Evolutionary conservation across 2,797 vertebrate genomes (phyloP), one percentile per base, ranked within the genome.

Genomic region (Rhadinocentrus ornatus): DNA sequence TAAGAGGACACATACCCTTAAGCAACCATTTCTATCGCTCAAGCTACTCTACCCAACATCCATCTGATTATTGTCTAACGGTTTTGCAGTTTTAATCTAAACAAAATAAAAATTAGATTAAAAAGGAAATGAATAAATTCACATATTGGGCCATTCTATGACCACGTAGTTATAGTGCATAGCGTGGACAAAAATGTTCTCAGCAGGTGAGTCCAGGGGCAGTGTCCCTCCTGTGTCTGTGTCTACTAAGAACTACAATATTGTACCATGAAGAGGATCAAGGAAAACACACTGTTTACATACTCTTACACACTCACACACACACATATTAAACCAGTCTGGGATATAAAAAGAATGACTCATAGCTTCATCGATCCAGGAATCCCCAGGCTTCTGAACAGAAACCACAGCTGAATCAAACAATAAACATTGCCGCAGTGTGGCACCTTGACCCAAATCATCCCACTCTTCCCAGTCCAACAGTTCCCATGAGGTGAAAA

Each of bases 281-380:
- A 66, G 73, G 52, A 56, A 64, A 67, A 65, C 31, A 55, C 24
- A 60, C 10, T 20, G 22, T 15, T 53, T 50, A 53, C 54, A 69
- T 41, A 62, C 3, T 15, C 20, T 64, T 15, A 37, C 35, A 46
- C 6, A 7, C 18, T 65, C 18, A 39, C 13, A 39, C 37, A 41
- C 39, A 64, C 1, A 63, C 26, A 58, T 13, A 65, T 54, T 16
- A 41, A 63, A 80, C 24, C 32, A 34, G 48, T 48, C 64, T 63
- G 26, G 8, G 32, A 73, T 72, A 61, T 75, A 65, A 82, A 82
- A 75, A 75, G 57, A 67, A 60, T 71, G 66, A 84, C 53, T 70
- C 72, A 70, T 4, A 41, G 79, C 56, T 86, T 81, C 80, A 27
- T 54, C 29, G 80, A 87, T 88, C 62, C 57, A 66, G 78, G 73